Base-by-base conservation (phyloP, 2,113 vertebrate species). In the Odontesthes bonariensis region DNA sequence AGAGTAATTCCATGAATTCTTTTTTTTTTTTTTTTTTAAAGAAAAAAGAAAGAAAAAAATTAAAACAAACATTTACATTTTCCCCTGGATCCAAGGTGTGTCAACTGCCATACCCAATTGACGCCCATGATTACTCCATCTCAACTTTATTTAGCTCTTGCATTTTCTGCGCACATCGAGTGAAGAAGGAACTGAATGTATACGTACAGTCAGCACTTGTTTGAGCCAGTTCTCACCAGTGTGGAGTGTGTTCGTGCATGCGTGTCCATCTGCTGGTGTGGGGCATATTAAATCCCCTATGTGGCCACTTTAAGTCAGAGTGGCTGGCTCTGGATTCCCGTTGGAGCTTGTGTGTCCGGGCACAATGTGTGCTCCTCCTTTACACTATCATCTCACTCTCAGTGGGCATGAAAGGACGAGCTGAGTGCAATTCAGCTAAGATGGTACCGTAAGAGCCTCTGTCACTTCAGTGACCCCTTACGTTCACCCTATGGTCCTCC, bases 381-480 rank as follows among this genome's bases (percentile, higher is more conserved):
- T 49, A 35, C 19, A 20, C 46, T 1, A 0, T 9, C 0, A 8
- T 49, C 65, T 44, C 17, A 8, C 59, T 44, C 75, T 76, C 69
- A 23, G 60, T 77, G 27, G 23, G 49, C 49, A 75, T 79, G 31
- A 79, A 77, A 77, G 82, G 69, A 13, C 13, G 6, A 23, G 40
- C 38, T 60, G 40, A 84, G 77, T 80, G 71, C 54, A 47, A 2
- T 13, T 62, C 73, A 63, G 56, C 62, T 47, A 6, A 49, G 58
- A 74, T 52, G 47, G 60, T 72, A 11, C 61, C 62, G 66, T 44
- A 19, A 32, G 33, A 59, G 59, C 44, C 60, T 38, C 73, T 35
- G 31, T 84, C 54, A 69, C 52, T 42, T 73, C 31, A 14, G 3
- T 88, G 84, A 87, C 87, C 87, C 86, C 74, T 20, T 1, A 64